Evolutionary conservation across 1,140 invertebrate species (phyloP).

Genomic region (Patella vulgata): DNA sequence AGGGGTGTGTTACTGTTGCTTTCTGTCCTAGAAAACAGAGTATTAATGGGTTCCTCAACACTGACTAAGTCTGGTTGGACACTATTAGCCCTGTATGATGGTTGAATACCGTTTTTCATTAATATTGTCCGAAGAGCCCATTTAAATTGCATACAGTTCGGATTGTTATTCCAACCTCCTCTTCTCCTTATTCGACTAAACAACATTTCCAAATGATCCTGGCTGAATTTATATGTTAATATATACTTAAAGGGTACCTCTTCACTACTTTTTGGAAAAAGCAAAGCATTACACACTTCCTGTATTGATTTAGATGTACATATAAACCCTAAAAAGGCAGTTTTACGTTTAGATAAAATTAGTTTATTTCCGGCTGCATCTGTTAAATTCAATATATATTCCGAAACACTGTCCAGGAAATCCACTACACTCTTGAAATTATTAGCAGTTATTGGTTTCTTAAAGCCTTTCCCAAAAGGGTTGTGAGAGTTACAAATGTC

Average conservation of each 20-base stretch:
- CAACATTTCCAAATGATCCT: no score
- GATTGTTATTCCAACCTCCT: constrained; percentile 12
- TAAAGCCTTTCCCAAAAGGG: background rate
- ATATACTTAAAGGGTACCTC: background rate
- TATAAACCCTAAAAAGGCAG: constrained; percentile 2
- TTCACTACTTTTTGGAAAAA: no score
- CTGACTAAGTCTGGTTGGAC: background rate
- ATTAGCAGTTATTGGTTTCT: background rate
- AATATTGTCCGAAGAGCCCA: constrained; percentile 1
- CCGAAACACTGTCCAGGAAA: no score
- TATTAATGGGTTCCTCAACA: background rate
- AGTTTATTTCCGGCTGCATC: background rate
- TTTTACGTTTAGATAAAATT: background rate
- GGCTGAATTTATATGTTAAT: constrained; percentile 3
- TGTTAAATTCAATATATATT: background rate
- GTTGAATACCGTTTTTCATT: background rate
- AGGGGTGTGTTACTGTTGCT: background rate
- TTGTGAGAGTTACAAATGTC: background rate
- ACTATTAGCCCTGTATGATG: background rate
- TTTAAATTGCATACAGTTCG: background rate
- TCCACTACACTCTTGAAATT: no score
- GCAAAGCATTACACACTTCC: background rate
- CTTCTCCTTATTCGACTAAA: constrained; percentile 5
- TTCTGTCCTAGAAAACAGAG: background rate
- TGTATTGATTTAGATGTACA: background rate